A percentile compares a stretch with the other conserved stretches of the same genome.
These are phyloP conservation scores for Mnemiopsis leidyi DNA, from an alignment of 37 sponge, comb jelly and placozoan species.

Conservation along the genomic window DNA sequence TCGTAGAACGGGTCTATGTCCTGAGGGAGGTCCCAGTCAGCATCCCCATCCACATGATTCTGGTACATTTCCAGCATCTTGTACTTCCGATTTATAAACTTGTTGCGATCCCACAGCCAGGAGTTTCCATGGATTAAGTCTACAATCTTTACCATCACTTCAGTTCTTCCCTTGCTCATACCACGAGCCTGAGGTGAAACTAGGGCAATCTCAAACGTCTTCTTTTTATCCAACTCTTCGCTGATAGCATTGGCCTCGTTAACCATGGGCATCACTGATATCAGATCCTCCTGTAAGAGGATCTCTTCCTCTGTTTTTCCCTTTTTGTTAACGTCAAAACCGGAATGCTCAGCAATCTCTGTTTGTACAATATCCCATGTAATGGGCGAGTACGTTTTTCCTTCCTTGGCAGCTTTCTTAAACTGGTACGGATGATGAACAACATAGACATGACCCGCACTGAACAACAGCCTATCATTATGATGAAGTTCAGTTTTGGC, in stretches of 20 bases:
- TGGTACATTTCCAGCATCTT: constrained; percentile 82
- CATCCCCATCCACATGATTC: constrained; percentile 69
- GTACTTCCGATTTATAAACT: constrained; percentile 72
- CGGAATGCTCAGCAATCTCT: constrained; percentile 78
- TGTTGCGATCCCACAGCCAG: constrained; percentile 69
- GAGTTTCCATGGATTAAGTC: constrained; percentile 66
- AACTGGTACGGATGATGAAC: constrained; percentile 80
- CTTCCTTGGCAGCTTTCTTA: constrained; percentile 31
- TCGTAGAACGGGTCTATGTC: constrained; percentile 74
- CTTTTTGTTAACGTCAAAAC: constrained; percentile 71
- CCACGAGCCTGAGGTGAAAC: constrained; percentile 76
- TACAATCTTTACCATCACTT: constrained; percentile 73
- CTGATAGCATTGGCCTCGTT: constrained; percentile 81
- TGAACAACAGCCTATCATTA: constrained; percentile 77
- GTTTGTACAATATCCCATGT: constrained; percentile 74
- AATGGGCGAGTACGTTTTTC: constrained; percentile 65
- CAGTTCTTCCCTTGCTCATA: constrained; percentile 69
- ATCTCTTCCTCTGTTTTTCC: constrained; percentile 74
- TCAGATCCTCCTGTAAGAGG: constrained; percentile 74
- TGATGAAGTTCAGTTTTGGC: constrained; percentile 69
- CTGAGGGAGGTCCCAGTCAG: constrained; percentile 71
- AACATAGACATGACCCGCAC: constrained; percentile 76
- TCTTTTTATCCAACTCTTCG: constrained; percentile 78
- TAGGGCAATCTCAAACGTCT: constrained; percentile 73
- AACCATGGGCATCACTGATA: constrained; percentile 77